Evolutionary conservation across 2,797 vertebrate genomes (phyloP).

Genomic region (Thalassophryne amazonica): DNA sequence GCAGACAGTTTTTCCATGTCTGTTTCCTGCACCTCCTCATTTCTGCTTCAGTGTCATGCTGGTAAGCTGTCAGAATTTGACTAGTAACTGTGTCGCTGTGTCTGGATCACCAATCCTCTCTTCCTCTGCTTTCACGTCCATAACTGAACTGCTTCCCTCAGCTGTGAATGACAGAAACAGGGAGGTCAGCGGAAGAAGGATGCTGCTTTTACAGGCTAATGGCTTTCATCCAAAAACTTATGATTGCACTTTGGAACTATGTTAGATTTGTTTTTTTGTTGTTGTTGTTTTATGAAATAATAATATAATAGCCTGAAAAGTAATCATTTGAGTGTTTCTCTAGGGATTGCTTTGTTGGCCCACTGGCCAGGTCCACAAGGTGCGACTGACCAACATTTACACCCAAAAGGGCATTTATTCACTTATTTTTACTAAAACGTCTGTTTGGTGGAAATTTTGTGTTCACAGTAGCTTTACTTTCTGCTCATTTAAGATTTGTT

Average conservation of each 20-base stretch:
- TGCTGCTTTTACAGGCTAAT: background rate
- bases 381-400: no score
- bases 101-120: conserved; percentile 40
- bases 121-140: conserved; percentile 30
- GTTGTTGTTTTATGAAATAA: no score
- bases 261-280: no score
- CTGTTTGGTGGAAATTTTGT: no score
- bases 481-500: no score
- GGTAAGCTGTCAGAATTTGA: conserved; percentile 25
- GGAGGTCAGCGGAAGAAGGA: conserved; percentile 28
- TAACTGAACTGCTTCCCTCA: conserved; percentile 4
- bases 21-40: conserved; percentile 7
- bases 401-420: no score
- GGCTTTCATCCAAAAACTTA: background rate
- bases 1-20: background rate
- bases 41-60: conserved; percentile 23
- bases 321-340: no score
- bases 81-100: conserved; percentile 15
- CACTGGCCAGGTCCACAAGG: no score
- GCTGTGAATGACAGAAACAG: conserved; percentile 5
- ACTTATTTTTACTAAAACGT: no score
- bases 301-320: no score
- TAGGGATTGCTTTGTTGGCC: no score
- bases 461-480: no score
- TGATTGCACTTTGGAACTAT: background rate